Conservation (phyloP, 2,888 invertebrate genomes). For the Troides oblongomaculatus region DNA sequence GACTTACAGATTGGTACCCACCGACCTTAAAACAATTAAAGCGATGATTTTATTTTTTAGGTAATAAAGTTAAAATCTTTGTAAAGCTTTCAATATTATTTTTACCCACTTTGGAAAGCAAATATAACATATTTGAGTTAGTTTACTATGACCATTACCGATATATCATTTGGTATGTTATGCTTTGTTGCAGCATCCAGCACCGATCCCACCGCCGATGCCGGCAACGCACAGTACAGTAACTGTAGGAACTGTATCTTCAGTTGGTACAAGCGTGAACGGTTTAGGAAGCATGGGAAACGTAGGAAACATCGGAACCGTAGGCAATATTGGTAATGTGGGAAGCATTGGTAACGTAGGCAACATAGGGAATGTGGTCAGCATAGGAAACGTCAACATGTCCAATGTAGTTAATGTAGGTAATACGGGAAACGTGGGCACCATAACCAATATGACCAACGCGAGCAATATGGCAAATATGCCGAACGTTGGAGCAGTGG, state of each 20-base stretch:
- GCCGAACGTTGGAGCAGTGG: constrained; percentile 51
- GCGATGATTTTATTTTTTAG: not conserved
- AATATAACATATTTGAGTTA: too few species aligned
- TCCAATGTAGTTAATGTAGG: constrained; percentile 15
- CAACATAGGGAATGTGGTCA: constrained; percentile 57
- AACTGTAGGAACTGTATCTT: constrained; percentile 58
- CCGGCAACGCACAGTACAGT: constrained; percentile 78
- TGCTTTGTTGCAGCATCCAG: constrained; percentile 55
- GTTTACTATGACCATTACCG: not conserved
- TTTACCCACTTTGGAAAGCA: too few species aligned
- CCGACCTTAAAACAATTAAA: too few species aligned
- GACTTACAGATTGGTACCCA: too few species aligned
- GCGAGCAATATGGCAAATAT: not conserved
- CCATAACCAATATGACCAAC: not conserved
- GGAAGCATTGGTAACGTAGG: constrained; percentile 44
- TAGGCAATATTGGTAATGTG: constrained; percentile 55
- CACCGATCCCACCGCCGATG: constrained; percentile 73
- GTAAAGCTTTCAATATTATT: not conserved
- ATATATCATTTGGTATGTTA: not conserved
- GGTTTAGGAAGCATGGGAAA: constrained; percentile 9
- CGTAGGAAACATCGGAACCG: constrained; percentile 22
- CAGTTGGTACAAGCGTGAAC: constrained; percentile 57
- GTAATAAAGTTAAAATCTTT: not conserved
- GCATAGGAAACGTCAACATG: constrained; percentile 17
- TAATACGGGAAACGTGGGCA: constrained; percentile 55